Conservation (phyloP, 2,113 vertebrate species). For the Embiotoca jacksoni region DNA sequence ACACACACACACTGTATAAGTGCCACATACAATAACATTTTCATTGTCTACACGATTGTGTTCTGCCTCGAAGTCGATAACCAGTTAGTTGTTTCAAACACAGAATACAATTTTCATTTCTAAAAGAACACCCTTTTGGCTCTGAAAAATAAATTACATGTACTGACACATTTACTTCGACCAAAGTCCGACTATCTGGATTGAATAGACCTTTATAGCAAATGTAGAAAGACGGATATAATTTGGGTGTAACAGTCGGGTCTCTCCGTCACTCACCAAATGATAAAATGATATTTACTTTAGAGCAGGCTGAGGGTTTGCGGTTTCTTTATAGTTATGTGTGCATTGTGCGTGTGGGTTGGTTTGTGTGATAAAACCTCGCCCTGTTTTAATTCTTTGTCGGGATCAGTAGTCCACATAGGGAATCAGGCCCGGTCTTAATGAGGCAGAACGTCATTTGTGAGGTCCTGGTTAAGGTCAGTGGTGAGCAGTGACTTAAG, state of each 20-base stretch:
- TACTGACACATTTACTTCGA: background rate
- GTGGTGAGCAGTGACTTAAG: no score
- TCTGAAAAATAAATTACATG: background rate
- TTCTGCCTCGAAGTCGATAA: background rate
- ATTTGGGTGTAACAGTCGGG: conserved; percentile 5
- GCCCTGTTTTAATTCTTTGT: conserved; percentile 19
- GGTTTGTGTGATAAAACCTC: conserved; percentile 35
- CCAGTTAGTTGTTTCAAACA: background rate
- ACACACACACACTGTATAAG: no score
- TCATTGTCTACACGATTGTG: no score
- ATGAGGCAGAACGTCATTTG: no score
- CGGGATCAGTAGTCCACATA: no score
- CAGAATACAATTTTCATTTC: background rate
- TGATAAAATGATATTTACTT: conserved; percentile 53
- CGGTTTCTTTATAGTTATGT: conserved; percentile 6
- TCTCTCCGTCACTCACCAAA: conserved; percentile 29
- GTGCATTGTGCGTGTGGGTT: conserved; percentile 32
- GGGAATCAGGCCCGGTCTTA: no score
- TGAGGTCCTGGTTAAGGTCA: no score
- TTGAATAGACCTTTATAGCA: background rate
- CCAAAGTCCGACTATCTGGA: background rate
- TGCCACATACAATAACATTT: no score
- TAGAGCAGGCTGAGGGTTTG: conserved; percentile 17
- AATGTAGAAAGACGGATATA: conserved; percentile 6
- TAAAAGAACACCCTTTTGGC: background rate